A percentile compares a stretch with the other conserved stretches of the same genome.
Evolutionary conservation across 2,797 vertebrate genomes (phyloP).

Genomic region (Carcharodon carcharias): DNA sequence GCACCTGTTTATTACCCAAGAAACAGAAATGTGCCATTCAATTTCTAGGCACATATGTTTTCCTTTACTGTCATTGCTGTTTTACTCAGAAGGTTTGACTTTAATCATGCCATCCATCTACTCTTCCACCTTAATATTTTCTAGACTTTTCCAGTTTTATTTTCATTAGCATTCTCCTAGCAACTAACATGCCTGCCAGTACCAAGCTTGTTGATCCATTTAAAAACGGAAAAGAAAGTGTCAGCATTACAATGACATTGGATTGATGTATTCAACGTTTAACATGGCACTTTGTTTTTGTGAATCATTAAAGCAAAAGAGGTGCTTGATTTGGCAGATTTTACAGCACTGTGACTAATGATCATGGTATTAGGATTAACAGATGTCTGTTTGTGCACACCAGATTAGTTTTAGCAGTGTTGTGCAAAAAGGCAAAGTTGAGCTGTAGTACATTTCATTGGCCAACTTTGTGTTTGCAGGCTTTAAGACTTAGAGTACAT

Average conservation of each 20-base stretch:
- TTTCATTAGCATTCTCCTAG: neutral
- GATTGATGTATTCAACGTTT: slow-evolving; percentile 4
- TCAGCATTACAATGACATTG: slow-evolving; percentile 7
- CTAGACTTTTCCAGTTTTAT: neutral
- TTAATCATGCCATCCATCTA: neutral
- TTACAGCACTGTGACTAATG: slow-evolving; percentile 20
- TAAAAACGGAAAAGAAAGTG: neutral
- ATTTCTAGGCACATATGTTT: neutral
- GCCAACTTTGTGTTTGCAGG: neutral
- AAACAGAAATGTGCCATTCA: no score
- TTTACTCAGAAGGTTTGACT: neutral
- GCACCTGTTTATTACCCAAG: neutral
- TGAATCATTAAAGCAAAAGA: slow-evolving; percentile 32
- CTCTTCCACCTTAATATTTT: neutral
- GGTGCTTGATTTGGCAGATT: slow-evolving; percentile 27
- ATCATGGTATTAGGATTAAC: slow-evolving; percentile 14
- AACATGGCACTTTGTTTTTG: slow-evolving; percentile 6
- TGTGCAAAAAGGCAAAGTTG: neutral
- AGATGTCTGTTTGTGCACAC: slow-evolving; percentile 18
- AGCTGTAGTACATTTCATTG: neutral
- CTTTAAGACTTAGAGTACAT: neutral
- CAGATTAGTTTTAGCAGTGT: neutral
- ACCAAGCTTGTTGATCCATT: neutral
- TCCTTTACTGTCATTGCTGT: neutral
- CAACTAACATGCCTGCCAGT: neutral